Base-by-base conservation (phyloP, 2,797 vertebrate species). In the Sebastes aleutianus region DNA sequence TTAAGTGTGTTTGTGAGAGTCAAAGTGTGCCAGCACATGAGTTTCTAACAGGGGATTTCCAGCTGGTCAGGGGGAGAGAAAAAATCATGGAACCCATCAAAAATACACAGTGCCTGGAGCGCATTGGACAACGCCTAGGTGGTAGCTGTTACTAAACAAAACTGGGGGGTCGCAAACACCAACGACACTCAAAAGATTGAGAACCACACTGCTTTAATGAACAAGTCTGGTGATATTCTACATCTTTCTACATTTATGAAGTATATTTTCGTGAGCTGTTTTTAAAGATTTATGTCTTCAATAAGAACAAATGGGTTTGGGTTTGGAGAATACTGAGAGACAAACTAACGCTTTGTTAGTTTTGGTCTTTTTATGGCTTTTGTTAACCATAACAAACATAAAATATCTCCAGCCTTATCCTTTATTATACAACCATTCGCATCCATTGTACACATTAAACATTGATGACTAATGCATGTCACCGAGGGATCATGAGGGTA, bases 381-480 rank as follows among this genome's bases (percentile, higher is more conserved):
- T 11, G 27, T 34, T 62, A 36, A 53, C 61, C 34, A 12, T 22
- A 59, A 82, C 47, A 5, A 74, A 16, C 56, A 7, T 7, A 22
- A 10, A 53, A 59, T 5, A 36, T 0, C 5, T 3, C 16, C 26
- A 47, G 26, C 14, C 16, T 16, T 5, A 63, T 27, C 10, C 12
- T 69, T 74, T 31, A 22, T 74, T 9, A 75, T 80, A 36, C 39
- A 82, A 58, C 54, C 27, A 65, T 39, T 70, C 77, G 61, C 14
- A 68, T 4, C 8, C 26, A 34, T 29, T 58, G 27, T 18, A 3
- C 14, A 11, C 63, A 72, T 79, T 18, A 74, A 79, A 84, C 26
- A 80, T 82, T 76, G 47, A 83, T 73, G 24, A 47, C 36, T 39
- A 4, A 6, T 43, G 65, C 63, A 56, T n/a, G 36, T 11, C 53